These are phyloP conservation scores for Microtus pennsylvanicus DNA, from an alignment of 2,113 vertebrate genomes.

Conservation along the genomic window DNA sequence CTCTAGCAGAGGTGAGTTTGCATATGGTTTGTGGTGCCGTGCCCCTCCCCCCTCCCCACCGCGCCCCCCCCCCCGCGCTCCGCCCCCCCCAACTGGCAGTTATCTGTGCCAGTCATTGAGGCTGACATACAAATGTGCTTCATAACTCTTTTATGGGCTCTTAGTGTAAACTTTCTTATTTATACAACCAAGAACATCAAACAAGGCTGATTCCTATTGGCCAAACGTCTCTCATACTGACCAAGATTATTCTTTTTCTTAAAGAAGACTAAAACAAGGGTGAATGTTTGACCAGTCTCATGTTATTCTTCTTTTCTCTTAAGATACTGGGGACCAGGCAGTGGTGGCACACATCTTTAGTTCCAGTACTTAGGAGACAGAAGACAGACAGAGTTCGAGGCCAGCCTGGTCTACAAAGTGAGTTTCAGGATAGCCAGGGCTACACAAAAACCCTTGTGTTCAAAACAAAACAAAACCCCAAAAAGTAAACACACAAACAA, in stretches of 20 bases:
- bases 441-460: not conserved
- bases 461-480: not conserved
- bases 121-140: not conserved
- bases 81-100: no score
- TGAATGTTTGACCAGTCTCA: not conserved
- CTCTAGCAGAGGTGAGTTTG: not conserved
- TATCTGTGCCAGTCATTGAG: not conserved
- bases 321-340: not conserved
- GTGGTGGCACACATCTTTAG: no score
- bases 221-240: not conserved
- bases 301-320: not conserved
- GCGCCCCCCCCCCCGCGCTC: accelerated
- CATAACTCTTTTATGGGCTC: not conserved
- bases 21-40: not conserved
- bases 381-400: no score
- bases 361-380: no score
- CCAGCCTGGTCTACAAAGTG: no score
- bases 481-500: not conserved
- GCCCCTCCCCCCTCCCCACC: not conserved
- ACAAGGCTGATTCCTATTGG: not conserved
- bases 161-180: not conserved
- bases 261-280: not conserved
- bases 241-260: not conserved
- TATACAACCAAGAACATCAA: not conserved
- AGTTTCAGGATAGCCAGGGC: not conserved